Conservation (phyloP, 2,113 vertebrate genomes). For the Takifugu bimaculatus region DNA sequence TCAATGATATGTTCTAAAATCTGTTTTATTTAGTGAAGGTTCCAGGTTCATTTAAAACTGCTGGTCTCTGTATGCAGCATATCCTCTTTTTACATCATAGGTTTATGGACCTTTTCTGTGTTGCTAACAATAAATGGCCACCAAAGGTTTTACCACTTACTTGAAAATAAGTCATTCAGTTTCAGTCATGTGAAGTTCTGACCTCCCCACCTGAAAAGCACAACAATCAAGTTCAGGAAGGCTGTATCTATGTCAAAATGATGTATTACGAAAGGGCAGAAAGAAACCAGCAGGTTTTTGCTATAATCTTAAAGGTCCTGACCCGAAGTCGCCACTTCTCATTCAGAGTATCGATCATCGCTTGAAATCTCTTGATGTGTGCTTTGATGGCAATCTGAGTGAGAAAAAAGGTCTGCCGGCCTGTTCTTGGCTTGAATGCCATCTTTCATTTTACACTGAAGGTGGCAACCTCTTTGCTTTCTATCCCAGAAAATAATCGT, state of each 20-base stretch:
- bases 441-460: constrained; percentile 21
- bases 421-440: constrained; percentile 51
- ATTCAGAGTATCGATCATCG: constrained; percentile 45
- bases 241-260: constrained; percentile 14
- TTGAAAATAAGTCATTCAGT: no score
- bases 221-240: constrained; percentile 6
- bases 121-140: no score
- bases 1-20: no score
- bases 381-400: constrained; percentile 51
- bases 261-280: constrained; percentile 29
- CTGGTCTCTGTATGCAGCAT: no score
- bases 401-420: constrained; percentile 28
- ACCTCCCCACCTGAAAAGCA: not conserved
- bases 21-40: no score
- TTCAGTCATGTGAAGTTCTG: no score
- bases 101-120: no score
- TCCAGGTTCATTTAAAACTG: no score
- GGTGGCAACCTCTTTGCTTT: constrained; percentile 16
- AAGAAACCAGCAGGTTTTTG: constrained; percentile 12
- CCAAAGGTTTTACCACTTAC: no score
- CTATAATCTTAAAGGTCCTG: constrained; percentile 40
- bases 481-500: constrained; percentile 27
- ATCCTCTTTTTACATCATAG: no score
- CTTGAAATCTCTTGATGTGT: constrained; percentile 40
- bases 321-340: constrained; percentile 29